These are phyloP conservation scores for Eustalomyia histrio DNA, from an alignment of 2,888 invertebrate genomes.

Conservation along the genomic window DNA sequence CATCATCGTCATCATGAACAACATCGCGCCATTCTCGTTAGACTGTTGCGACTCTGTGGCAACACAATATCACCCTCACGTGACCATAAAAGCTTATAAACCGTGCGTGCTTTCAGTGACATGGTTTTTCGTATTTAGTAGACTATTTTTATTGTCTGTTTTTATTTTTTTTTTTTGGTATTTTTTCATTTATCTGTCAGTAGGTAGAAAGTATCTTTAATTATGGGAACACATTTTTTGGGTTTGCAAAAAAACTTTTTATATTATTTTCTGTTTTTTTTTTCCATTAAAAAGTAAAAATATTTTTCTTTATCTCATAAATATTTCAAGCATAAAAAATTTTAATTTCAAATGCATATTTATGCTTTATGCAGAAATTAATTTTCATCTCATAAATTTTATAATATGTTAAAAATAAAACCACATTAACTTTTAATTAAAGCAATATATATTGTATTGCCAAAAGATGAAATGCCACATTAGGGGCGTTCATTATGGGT, in stretches of 20 bases:
- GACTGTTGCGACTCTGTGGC: neutral
- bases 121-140: conserved; percentile 50
- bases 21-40: neutral
- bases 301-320: neutral
- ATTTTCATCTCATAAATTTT: neutral
- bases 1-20: neutral
- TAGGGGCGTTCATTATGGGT: no score
- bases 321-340: neutral
- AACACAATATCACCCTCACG: conserved; percentile 53
- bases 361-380: neutral
- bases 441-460: neutral
- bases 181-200: neutral
- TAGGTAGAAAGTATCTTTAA: neutral
- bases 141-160: neutral
- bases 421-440: neutral
- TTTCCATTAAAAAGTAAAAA: neutral
- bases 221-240: neutral
- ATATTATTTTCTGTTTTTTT: neutral
- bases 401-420: neutral
- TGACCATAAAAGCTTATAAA: conserved; percentile 58
- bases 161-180: conserved; percentile 3
- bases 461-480: no score
- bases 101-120: conserved; percentile 59
- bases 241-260: neutral
- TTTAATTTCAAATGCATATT: neutral